Conservation (phyloP, 2,113 vertebrate genomes). For the Chinchilla lanigera region DNA sequence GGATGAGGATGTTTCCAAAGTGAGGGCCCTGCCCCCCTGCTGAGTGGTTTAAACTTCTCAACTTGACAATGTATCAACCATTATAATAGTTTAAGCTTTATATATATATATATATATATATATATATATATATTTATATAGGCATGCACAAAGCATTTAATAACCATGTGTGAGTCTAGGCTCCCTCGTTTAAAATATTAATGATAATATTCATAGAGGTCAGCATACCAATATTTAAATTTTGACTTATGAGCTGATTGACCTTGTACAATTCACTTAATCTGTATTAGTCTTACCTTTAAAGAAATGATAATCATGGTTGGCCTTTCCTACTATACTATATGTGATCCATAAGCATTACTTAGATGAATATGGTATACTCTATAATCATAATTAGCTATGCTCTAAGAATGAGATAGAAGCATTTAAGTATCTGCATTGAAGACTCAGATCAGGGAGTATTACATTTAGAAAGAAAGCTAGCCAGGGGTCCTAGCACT, state of each 20-base stretch:
- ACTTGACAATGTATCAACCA: too few species aligned
- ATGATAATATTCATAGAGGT: background rate
- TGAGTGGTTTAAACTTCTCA: too few species aligned
- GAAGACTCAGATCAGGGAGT: background rate
- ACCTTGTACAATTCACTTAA: background rate
- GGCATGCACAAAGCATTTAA: background rate
- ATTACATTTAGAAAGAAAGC: background rate
- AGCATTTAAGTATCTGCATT: background rate
- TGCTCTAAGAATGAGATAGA: background rate
- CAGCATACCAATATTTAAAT: background rate
- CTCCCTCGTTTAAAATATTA: background rate
- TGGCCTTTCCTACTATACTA: background rate
- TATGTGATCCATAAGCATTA: background rate
- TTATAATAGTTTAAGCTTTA: background rate
- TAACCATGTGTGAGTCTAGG: background rate
- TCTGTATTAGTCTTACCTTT: background rate
- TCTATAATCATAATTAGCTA: conserved; percentile 11
- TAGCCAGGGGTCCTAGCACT: background rate
- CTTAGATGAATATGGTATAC: background rate
- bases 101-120: background rate
- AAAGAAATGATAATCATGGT: background rate
- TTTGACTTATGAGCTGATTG: background rate
- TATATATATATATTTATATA: background rate
- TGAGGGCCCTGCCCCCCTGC: too few species aligned
- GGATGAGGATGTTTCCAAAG: too few species aligned